phyloP scores from a whole-genome alignment of 2,113 vertebrate genomes.

The Cinclus mexicanus region DNA sequence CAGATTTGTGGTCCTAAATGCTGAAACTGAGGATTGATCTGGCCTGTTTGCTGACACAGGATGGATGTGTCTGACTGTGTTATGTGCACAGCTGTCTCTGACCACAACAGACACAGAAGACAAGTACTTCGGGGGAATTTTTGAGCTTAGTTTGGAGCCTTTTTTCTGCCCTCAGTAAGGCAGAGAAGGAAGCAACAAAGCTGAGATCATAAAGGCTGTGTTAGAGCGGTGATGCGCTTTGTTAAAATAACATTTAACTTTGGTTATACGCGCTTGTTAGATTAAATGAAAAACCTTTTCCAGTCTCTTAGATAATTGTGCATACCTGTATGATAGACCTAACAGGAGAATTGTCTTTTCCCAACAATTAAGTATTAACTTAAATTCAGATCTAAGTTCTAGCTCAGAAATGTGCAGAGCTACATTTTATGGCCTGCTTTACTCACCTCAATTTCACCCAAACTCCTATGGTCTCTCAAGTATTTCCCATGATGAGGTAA shows the following conservation, averaged over 20 bases:
- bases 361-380: background rate
- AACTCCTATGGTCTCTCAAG: rapidly evolving
- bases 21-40: background rate
- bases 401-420: background rate
- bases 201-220: background rate
- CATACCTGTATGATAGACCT: background rate
- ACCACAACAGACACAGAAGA: background rate
- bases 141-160: background rate
- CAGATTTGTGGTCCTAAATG: background rate
- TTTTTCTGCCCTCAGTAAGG: background rate
- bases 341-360: background rate
- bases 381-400: background rate
- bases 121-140: rapidly evolving
- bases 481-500: background rate
- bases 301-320: background rate
- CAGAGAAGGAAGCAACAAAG: background rate
- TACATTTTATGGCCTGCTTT: background rate
- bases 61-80: background rate
- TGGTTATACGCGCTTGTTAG: background rate
- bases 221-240: background rate
- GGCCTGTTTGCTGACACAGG: background rate
- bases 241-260: background rate
- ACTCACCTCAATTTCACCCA: background rate
- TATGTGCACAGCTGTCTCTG: background rate
- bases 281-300: background rate